Evolutionary conservation across 2,113 vertebrate species (phyloP), one percentile per base, ranked within the genome.

Genomic region (Peromyscus maniculatus): DNA sequence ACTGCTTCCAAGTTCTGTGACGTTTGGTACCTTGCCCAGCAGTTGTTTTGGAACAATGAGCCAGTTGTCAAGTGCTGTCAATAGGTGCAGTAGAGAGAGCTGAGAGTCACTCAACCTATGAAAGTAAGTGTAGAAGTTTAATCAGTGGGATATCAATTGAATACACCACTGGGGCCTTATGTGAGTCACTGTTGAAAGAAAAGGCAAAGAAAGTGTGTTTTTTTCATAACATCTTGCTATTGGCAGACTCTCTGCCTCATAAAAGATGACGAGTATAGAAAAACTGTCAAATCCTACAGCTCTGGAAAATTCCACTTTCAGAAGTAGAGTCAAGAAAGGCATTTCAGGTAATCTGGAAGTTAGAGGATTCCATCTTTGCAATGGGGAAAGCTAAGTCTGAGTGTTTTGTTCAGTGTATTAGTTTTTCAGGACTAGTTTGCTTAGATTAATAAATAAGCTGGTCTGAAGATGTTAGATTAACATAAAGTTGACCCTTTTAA

Each of bases 21-120:
- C 28, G 62, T 33, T 74, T 64, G 66, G 92, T 91, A 39, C 52
- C 21, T 67, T 52, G 69, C 83, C 82, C 78, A 19, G 67, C 36
- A n/a, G 89, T 97, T 90, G 57, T 39, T 94, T 43, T 83, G 46
- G 52, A 96, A 95, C 94, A 97, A 59, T 95, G 77, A 96, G 72
- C n/a, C 62, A 28, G 71, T 95, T 96, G 94, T 97, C 64, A 79
- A 72, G 69, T 52, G 33, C 31, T 31, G 66, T 84, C 84, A 84
- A 13, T 52, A 82, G 80, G 57, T 97, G 59, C 22, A 74, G 28
- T 46, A 59, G 31, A 80, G 93, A 89, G n/a, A 69, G 92, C 39
- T 66, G 91, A 97, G 72, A 95, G 92, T 87, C 71, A 87, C 80
- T 93, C 93, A 91, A 24, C 72, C 95, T 72, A 21, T 64, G n/a